These are phyloP conservation scores for Apocheima hispidaria DNA, from an alignment of 2,888 invertebrate genomes.

Conservation along the genomic window DNA sequence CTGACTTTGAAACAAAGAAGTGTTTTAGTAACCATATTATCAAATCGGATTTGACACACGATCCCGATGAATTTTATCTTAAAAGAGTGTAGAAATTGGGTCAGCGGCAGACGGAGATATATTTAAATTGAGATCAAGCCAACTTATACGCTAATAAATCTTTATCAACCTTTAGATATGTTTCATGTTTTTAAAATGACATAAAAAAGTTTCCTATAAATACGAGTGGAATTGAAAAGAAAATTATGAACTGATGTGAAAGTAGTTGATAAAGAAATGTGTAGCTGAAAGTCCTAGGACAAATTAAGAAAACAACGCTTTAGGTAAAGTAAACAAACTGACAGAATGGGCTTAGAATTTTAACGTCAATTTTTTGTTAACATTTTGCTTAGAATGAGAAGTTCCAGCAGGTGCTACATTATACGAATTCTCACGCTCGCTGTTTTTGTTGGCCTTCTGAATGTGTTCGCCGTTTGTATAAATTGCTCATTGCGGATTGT, in stretches of 20 bases:
- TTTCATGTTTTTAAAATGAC: constrained; percentile 21
- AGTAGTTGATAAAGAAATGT: neutral
- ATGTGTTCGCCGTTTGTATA: constrained; percentile 61
- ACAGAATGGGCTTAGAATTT: neutral
- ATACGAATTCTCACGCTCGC: constrained; percentile 62
- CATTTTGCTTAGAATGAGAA: constrained; percentile 32
- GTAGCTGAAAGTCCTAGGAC: neutral
- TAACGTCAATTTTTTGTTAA: constrained; percentile 24
- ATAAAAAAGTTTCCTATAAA: neutral
- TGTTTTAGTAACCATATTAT: neutral
- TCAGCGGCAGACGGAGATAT: constrained; percentile 44
- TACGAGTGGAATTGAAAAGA: neutral
- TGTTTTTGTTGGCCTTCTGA: constrained; percentile 64
- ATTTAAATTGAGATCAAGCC: constrained; percentile 48
- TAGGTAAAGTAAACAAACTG: neutral
- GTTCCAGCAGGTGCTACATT: constrained; percentile 39
- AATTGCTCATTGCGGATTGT: constrained; percentile 70
- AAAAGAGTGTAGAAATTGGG: constrained; percentile 45
- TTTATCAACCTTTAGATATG: constrained; percentile 25
- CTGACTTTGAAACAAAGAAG: constrained; percentile 2
- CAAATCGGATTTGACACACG: constrained; percentile 4
- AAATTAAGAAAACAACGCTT: neutral
- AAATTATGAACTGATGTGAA: neutral
- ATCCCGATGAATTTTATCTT: constrained; percentile 36
- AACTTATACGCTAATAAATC: constrained; percentile 33